phyloP scores from a whole-genome alignment of 2,888 invertebrate genomes.

The Synanthedon myopaeformis region DNA sequence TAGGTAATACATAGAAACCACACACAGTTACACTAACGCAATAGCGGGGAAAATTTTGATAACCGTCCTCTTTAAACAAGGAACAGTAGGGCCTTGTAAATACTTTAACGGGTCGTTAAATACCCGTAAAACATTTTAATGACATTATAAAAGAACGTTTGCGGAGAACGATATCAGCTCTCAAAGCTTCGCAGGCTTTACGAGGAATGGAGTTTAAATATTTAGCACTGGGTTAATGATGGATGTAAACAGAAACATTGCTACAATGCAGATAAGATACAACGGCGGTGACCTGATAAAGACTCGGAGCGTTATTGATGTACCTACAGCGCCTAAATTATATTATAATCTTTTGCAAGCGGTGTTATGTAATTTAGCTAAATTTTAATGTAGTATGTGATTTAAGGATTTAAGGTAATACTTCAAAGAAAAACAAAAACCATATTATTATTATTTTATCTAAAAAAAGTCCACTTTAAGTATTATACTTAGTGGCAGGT shows the following conservation, averaged over 20 bases:
- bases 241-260: not conserved
- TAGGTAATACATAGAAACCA: not conserved
- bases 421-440: too few species aligned
- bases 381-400: too few species aligned
- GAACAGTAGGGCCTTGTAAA: conserved; percentile 43
- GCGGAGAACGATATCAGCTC: conserved; percentile 19
- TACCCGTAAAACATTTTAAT: conserved; percentile 53
- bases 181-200: not conserved
- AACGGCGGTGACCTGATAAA: too few species aligned
- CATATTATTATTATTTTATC: too few species aligned
- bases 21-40: not conserved
- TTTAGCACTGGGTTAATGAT: not conserved
- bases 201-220: not conserved
- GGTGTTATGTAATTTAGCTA: too few species aligned
- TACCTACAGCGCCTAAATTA: too few species aligned
- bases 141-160: conserved; percentile 40
- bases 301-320: too few species aligned
- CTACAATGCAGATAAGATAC: not conserved
- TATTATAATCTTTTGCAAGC: too few species aligned
- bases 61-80: conserved; percentile 22
- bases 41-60: conserved; percentile 18
- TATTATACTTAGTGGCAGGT: too few species aligned
- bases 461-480: too few species aligned
- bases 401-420: too few species aligned
- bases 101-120: conserved; percentile 52